Percentiles rank a stretch among this genome's conserved stretches.
phyloP scores from a whole-genome alignment of 1,140 invertebrate species.

The Brachionus paranguensis region DNA sequence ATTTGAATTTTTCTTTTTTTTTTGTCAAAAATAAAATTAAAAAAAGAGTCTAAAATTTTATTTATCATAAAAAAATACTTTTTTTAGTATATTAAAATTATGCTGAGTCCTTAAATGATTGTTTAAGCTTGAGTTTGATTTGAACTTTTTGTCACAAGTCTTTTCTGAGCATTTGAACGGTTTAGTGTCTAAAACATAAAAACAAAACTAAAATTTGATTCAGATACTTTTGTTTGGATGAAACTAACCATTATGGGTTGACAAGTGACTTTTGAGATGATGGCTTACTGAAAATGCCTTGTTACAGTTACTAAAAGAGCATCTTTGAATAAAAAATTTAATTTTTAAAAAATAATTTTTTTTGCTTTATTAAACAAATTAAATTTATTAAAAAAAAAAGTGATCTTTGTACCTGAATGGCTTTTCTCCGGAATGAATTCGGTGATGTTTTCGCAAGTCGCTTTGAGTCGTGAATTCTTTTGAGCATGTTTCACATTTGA shows the following conservation, averaged over 20 bases:
- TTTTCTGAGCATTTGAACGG: constrained; percentile 17
- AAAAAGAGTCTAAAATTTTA: background rate
- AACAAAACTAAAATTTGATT: background rate
- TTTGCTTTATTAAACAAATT: no score
- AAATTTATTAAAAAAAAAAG: no score
- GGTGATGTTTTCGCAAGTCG: constrained; percentile 83
- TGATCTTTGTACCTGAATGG: constrained; percentile 59
- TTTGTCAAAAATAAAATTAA: background rate
- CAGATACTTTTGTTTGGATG: background rate
- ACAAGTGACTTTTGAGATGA: constrained; percentile 77
- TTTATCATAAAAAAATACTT: background rate
- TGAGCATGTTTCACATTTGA: constrained; percentile 79
- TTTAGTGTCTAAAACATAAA: background rate
- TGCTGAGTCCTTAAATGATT: constrained; percentile 28
- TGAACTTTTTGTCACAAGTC: constrained; percentile 35
- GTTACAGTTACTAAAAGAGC: constrained; percentile 72
- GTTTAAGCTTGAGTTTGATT: constrained; percentile 16
- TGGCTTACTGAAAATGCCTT: constrained; percentile 87
- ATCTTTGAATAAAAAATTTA: constrained; percentile 58
- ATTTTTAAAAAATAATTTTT: no score
- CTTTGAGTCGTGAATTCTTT: constrained; percentile 89
- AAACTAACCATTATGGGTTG: constrained; percentile 64
- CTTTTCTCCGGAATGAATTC: constrained; percentile 83
- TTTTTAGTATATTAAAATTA: constrained; percentile 33
- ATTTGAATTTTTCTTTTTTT: background rate